Conservation (phyloP, 2,113 vertebrate genomes). For the Cacatua alba region DNA sequence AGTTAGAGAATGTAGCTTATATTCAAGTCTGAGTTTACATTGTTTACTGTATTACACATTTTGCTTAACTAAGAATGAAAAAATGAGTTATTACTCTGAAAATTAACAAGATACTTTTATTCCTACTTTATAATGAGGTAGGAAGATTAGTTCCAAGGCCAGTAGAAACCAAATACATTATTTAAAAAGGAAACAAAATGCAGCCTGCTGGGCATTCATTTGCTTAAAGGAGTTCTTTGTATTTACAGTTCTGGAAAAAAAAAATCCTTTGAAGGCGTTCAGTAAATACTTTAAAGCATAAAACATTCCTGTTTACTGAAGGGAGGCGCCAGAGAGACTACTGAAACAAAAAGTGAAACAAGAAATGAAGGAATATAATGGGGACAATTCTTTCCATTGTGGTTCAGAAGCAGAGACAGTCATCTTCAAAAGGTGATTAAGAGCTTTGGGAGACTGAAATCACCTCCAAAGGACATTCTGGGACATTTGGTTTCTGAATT, state of each 20-base stretch:
- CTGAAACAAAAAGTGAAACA: not conserved
- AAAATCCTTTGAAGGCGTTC: not conserved
- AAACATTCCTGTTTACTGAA: not conserved
- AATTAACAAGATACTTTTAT: not conserved
- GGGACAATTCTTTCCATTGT: not conserved
- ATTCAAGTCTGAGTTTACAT: not conserved
- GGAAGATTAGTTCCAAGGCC: slow-evolving; percentile 26
- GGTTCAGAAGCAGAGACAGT: not conserved
- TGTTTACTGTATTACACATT: not conserved
- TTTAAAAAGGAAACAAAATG: slow-evolving; percentile 42
- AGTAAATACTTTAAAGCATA: slow-evolving; percentile 27
- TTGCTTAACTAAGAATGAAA: not conserved
- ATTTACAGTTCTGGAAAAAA: slow-evolving; percentile 24
- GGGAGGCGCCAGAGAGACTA: not conserved
- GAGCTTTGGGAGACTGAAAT: not conserved
- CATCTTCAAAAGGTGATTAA: not conserved
- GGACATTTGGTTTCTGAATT: not conserved
- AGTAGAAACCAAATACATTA: slow-evolving; percentile 24
- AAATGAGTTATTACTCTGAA: not conserved
- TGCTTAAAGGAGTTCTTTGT: slow-evolving; percentile 26
- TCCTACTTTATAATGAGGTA: not conserved
- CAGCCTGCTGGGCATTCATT: slow-evolving; percentile 23
- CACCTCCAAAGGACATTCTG: not conserved
- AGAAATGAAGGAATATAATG: not conserved
- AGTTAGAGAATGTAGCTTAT: not conserved